Evolutionary conservation across 2,113 vertebrate species (phyloP), one percentile per base, ranked within the genome.

Genomic region (Leptobrachium ailaonicum): DNA sequence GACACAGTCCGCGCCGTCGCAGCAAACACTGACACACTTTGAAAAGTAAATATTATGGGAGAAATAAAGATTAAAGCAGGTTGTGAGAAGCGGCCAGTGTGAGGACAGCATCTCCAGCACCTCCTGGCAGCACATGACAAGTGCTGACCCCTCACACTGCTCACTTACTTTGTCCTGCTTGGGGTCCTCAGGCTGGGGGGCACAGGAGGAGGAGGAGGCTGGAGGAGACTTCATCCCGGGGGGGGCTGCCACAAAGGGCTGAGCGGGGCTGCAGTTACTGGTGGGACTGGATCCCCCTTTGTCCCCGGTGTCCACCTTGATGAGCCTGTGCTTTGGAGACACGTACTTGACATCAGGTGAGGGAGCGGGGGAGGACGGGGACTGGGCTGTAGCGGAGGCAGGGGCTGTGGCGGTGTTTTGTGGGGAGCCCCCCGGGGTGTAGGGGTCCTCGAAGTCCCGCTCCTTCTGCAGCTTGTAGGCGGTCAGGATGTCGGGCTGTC

Each of bases 401-500:
- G 83, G 84, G 0, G 87, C 70, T 42, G 85, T 83, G 73, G 91
- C 90, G 44, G 87, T 58, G 41, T 90, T 82, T 44, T 88, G 86
- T n/a, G 91, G 91, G 3, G 66, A 20, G 0, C 87, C 79, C 40
- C 87, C 50, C 71, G 66, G 62, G 14, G 92, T 94, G 90, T 98
- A 97, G 66, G 96, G 96, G 85, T 98, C 97, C 87, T 98, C 96
- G 91, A 98, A 97, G 94, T 98, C 97, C 84, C 95, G 92, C 73
- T 97, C 95, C 82, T 95, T 94, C 79, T 98, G 96, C 75, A 96
- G 93, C 90, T 95, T 92, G 92, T 98, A 98, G 20, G 96, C 96
- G 80, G 96, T 91, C 84, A 98, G 88, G 83, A 98, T 96, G 90
- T 98, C 96, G 78, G 96, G 96, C 82, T 95, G 95, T 14, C 94